Evolutionary conservation across 2,113 vertebrate genomes (phyloP), one percentile per base, ranked within the genome.

Genomic region (Atherinomorus stipes): DNA sequence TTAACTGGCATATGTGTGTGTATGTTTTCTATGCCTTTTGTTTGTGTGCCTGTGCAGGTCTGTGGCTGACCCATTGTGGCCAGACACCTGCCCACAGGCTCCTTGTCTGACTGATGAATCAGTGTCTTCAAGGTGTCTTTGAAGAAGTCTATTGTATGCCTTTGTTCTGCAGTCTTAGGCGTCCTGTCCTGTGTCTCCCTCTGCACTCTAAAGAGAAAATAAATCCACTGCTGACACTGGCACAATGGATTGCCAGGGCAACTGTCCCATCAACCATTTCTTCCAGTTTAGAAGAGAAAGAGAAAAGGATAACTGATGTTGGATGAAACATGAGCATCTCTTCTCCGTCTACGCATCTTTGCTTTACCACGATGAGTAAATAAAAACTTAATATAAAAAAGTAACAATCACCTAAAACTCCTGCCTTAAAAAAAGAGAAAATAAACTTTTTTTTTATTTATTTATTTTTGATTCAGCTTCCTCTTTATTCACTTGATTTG

Each of bases 41-140:
- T 90, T 22, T 78, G 54, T 80, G 51, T 64, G 49, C 11, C 22
- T 74, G 67, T 87, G 67, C 54, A 31, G 76, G 26, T 84, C 34
- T 76, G 69, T 76, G 92, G 84, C 72, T 81, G 83, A 90, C 77
- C 87, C 80, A 84, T 90, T 90, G 90, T 92, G 90, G 66, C 72
- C 83, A 89, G 88, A 91, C 90, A 93, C 91, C 92, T 93, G 91
- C 86, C 90, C 85, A 84, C 78, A 79, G 89, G 85, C 89, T 75
- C 62, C 88, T 74, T 90, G 91, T 89, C 90, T 86, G 83, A 89
- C 88, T 88, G 89, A 92, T 89, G 90, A 88, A 90, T 92, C 90
- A 71, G 79, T 81, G 88, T 89, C 91, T 91, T 86, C 83, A 91
- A 92, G 89, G 87, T 90, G 89, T 93, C 89, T 93, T 88, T 93